A percentile compares a stretch with the other conserved stretches of the same genome.
These are phyloP conservation scores for Microcebus murinus DNA, from an alignment of 2,113 vertebrate species.

Conservation along the genomic window DNA sequence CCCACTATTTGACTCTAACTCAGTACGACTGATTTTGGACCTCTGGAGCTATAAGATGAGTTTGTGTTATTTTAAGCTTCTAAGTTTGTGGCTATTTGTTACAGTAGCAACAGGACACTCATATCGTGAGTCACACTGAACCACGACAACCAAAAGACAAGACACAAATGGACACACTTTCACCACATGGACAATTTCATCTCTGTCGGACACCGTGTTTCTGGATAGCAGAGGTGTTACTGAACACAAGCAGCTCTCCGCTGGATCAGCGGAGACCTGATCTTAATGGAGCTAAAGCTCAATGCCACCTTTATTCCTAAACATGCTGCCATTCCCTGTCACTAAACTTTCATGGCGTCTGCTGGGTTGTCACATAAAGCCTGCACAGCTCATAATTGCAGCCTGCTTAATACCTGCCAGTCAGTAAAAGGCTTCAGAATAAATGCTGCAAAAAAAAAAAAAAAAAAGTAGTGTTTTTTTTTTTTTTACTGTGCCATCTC, in stretches of 20 bases:
- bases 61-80: not conserved
- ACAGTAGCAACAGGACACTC: not conserved
- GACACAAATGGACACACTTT: not conserved
- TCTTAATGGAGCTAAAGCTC: not conserved
- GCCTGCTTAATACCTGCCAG: not conserved
- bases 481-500: not conserved
- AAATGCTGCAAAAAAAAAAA: not conserved
- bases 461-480: too few relatives aligned
- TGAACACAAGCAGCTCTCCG: not conserved
- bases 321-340: slow-evolving; percentile 1
- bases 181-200: fast-evolving
- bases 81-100: not conserved
- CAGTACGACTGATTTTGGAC: not conserved
- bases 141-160: not conserved
- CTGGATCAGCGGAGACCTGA: not conserved
- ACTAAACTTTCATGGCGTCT: not conserved
- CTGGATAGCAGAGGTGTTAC: not conserved
- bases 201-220: not conserved
- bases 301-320: slow-evolving; percentile 28
- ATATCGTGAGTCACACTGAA: not conserved
- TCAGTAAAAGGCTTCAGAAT: not conserved
- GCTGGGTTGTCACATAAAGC: not conserved
- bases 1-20: not conserved
- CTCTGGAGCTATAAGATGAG: not conserved
- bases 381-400: not conserved